Conservation (phyloP, 2,113 vertebrate species). For the Rhea americana region DNA sequence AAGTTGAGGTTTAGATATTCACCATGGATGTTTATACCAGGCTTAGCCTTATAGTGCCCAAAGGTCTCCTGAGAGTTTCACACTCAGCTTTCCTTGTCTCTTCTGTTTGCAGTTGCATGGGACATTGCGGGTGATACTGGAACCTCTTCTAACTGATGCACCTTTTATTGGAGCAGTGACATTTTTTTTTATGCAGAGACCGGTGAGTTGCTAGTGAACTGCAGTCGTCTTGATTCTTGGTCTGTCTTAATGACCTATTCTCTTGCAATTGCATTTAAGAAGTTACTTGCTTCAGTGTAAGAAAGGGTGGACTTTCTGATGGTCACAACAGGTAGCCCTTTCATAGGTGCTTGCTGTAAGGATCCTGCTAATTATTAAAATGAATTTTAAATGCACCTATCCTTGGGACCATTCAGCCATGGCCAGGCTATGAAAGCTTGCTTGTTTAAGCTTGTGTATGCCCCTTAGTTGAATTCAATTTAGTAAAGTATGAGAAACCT, state of each 20-base stretch:
- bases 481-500: conserved; percentile 9
- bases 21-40: neutral
- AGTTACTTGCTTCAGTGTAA: neutral
- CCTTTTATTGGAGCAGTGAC: conserved; percentile 94
- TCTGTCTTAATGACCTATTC: neutral
- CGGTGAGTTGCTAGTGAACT: conserved; percentile 79
- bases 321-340: neutral
- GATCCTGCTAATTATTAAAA: neutral
- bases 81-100: neutral
- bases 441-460: neutral
- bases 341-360: neutral
- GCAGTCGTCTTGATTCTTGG: neutral
- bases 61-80: neutral
- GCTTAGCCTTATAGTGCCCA: no score
- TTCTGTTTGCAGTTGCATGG: conserved; percentile 83
- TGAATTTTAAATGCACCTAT: neutral
- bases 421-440: neutral
- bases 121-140: conserved; percentile 88
- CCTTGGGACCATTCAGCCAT: neutral
- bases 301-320: neutral
- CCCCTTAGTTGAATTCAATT: neutral
- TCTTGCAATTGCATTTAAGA: neutral
- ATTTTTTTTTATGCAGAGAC: conserved; percentile 92
- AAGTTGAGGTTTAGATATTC: neutral
- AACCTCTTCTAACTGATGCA: conserved; percentile 86